Conservation (phyloP, 30 jellyfish, hydroid and myxozoan genomes). For the Mastigias papua region DNA sequence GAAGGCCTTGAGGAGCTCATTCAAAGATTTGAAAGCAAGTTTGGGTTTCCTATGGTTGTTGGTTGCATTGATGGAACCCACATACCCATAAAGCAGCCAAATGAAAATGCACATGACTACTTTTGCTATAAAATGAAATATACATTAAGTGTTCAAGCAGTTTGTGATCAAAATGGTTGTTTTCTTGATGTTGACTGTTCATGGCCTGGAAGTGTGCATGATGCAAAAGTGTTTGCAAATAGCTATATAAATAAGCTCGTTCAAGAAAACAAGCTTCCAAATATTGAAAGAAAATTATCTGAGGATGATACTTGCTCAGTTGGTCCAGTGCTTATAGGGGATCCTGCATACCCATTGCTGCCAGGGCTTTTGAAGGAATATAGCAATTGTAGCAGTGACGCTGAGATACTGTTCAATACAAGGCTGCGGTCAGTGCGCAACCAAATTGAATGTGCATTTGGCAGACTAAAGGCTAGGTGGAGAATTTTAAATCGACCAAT, state of each 20-base stretch:
- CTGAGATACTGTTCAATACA: conserved; percentile 20
- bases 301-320: conserved; percentile 58
- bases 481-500: conserved; percentile 62
- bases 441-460: conserved; percentile 80
- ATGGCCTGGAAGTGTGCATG: conserved; percentile 90
- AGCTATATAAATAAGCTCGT: conserved; percentile 39
- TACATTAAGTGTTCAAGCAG: conserved; percentile 75
- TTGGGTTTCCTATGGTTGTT: conserved; percentile 82
- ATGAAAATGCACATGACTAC: conserved; percentile 84
- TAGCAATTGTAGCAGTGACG: neutral
- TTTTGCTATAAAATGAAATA: conserved; percentile 79
- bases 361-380: conserved; percentile 26
- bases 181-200: conserved; percentile 70
- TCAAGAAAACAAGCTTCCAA: conserved; percentile 47
- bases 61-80: conserved; percentile 91
- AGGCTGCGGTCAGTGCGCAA: conserved; percentile 73
- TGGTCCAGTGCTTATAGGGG: conserved; percentile 75
- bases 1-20: conserved; percentile 54
- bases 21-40: conserved; percentile 39
- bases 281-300: conserved; percentile 30
- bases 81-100: conserved; percentile 74
- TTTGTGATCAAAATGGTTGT: conserved; percentile 67
- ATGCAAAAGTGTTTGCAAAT: conserved; percentile 63
- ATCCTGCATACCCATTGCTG: conserved; percentile 87
- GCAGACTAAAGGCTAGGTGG: conserved; percentile 77